Conservation (phyloP, 1,140 invertebrate species). For the Habropoda laboriosa region DNA sequence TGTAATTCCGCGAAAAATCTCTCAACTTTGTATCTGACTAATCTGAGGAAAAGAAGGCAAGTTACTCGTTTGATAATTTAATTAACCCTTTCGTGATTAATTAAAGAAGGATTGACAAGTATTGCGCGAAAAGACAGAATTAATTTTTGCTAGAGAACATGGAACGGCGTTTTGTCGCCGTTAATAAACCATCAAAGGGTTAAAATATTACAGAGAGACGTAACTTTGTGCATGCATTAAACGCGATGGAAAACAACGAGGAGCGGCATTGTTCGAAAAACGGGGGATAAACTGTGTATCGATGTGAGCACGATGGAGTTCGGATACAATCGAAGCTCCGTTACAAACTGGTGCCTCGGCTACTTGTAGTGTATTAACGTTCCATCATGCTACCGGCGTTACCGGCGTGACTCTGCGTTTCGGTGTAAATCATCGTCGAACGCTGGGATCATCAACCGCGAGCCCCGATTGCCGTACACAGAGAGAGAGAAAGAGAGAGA, state of each 20-base stretch:
- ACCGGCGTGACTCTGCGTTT: slow-evolving; percentile 62
- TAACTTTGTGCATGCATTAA: neutral
- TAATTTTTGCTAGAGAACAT: too few species aligned
- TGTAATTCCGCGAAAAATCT: neutral
- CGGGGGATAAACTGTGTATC: neutral
- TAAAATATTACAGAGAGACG: too few species aligned
- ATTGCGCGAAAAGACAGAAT: too few species aligned
- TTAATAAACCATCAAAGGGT: too few species aligned
- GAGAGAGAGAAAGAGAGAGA: neutral
- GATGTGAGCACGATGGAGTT: neutral
- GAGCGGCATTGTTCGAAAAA: neutral
- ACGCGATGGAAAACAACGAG: neutral
- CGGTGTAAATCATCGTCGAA: slow-evolving; percentile 56
- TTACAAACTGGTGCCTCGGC: slow-evolving; percentile 54
- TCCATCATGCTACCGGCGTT: slow-evolving; percentile 56
- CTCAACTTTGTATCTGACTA: too few species aligned
- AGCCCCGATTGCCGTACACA: slow-evolving; percentile 7
- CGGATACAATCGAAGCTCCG: slow-evolving; percentile 50
- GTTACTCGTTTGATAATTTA: too few species aligned
- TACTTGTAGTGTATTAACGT: slow-evolving; percentile 53
- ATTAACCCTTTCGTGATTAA: too few species aligned
- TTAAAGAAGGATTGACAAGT: too few species aligned
- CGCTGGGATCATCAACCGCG: slow-evolving; percentile 53
- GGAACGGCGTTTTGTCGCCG: too few species aligned
- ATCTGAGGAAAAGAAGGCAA: too few species aligned